Evolutionary conservation across 2,797 vertebrate genomes (phyloP), one percentile per base, ranked within the genome.

Genomic region (Acanthiza pusilla): DNA sequence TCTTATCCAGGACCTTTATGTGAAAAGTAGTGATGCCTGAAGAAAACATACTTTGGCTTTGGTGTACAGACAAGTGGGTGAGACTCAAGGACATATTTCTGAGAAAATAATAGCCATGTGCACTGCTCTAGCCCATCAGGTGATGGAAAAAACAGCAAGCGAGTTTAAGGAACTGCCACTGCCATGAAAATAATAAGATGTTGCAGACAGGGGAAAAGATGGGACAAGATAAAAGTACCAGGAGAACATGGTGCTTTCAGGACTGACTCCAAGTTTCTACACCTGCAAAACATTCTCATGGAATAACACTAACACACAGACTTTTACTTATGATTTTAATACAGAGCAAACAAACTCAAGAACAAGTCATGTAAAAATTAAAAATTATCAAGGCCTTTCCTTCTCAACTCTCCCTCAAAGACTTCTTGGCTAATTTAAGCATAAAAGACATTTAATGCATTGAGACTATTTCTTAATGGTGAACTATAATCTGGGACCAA

Each of bases 251-350:
- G 75, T 65, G 72, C 74, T 91, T 68, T 63, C 80, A 89, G 91
- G 93, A 93, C 77, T 72, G 85, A 87, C 85, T 94, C 89, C 89
- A 94, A 93, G 83, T 88, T 93, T 87, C 91, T 72, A 88, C 66
- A 86, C 63, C 55, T 29, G 77, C 66, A 93, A 93, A 96, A 95
- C 55, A 66, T 89, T 91, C 88, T 78, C 62, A 53, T 43, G 70
- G 25, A 29, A 83, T 94, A 89, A 53, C 45, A 80, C 40, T 34
- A 83, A 48, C 71, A 71, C 40, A 67, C 0, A 6, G 70, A 73
- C 63, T 89, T 88, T 78, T 57, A 91, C 27, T 58, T 67, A n/a
- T 40, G 40, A 73, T 75, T 96, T 85, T 85, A 83, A 81, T 67
- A 57, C 16, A 42, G 50, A 79, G 26, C 32, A 73, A 95, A 75